These are phyloP conservation scores for Heliconius erato DNA, from an alignment of 2,888 invertebrate species.

Conservation along the genomic window DNA sequence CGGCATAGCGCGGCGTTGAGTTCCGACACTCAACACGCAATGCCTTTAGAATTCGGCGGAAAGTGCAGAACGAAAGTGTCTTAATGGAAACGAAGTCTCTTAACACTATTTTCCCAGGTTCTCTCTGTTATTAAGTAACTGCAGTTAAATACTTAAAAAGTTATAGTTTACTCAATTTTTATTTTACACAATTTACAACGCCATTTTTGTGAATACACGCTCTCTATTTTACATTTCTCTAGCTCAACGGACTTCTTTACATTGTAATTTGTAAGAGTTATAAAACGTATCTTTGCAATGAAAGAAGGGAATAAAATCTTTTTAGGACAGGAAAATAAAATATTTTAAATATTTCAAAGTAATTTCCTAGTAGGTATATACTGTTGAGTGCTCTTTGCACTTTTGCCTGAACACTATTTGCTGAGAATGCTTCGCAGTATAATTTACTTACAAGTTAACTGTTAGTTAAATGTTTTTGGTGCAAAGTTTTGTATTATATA, in stretches of 20 bases:
- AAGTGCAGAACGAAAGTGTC: too few species aligned
- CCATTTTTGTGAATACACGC: not conserved
- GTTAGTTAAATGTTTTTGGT: not conserved
- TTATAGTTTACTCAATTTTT: not conserved
- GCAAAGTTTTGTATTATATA: not conserved
- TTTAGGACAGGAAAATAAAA: not conserved
- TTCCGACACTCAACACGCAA: too few species aligned
- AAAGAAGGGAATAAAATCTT: not conserved
- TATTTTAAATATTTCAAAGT: constrained; percentile 12
- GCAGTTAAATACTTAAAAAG: too few species aligned
- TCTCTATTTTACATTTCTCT: not conserved
- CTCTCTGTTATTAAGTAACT: too few species aligned
- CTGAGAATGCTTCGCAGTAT: not conserved
- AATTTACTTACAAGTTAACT: not conserved
- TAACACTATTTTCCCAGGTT: too few species aligned
- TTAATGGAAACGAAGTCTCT: too few species aligned
- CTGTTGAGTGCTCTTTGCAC: not conserved
- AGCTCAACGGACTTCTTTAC: constrained; percentile 10
- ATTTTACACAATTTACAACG: not conserved
- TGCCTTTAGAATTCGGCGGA: too few species aligned
- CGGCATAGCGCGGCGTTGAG: too few species aligned
- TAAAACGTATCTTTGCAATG: constrained; percentile 7
- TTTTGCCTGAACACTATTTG: not conserved
- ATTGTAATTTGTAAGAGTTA: constrained; percentile 2
- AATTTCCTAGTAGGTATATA: not conserved